A percentile compares a stretch with the other conserved stretches of the same genome.
phyloP scores from a whole-genome alignment of 2,113 vertebrate genomes.

The Astur gentilis region DNA sequence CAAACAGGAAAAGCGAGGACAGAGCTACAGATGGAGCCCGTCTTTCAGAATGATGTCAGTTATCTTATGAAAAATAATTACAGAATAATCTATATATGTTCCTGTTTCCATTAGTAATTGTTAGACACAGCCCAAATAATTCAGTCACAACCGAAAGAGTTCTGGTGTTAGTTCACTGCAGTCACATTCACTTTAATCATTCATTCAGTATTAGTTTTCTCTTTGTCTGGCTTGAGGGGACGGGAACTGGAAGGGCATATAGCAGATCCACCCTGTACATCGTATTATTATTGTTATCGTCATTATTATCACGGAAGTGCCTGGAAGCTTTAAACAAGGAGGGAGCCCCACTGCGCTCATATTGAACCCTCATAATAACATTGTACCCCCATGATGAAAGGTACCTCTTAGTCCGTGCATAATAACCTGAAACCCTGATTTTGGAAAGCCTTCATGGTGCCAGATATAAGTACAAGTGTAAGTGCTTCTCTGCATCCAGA shows the following conservation, averaged over 20 bases:
- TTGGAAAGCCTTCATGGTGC: background rate
- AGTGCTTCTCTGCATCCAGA: background rate
- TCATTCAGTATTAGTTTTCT: background rate
- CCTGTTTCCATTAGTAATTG: background rate
- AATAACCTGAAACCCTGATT: background rate
- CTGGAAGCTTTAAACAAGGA: background rate
- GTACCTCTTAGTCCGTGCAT: background rate
- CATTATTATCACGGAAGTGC: background rate
- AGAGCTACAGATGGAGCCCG: background rate
- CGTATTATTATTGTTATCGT: background rate
- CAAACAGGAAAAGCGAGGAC: background rate
- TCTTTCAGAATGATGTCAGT: background rate
- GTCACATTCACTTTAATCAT: background rate
- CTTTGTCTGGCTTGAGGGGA: background rate
- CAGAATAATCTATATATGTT: background rate
- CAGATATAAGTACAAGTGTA: background rate
- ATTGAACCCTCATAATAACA: background rate
- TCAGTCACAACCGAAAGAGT: background rate
- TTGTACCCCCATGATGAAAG: background rate
- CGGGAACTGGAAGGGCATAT: background rate
- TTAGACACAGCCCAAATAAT: background rate
- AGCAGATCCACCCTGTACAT: background rate
- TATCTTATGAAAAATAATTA: background rate
- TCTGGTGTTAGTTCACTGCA: background rate
- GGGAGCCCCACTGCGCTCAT: background rate